Conservation (phyloP, 2,797 vertebrate genomes). For the Scleropages formosus region DNA sequence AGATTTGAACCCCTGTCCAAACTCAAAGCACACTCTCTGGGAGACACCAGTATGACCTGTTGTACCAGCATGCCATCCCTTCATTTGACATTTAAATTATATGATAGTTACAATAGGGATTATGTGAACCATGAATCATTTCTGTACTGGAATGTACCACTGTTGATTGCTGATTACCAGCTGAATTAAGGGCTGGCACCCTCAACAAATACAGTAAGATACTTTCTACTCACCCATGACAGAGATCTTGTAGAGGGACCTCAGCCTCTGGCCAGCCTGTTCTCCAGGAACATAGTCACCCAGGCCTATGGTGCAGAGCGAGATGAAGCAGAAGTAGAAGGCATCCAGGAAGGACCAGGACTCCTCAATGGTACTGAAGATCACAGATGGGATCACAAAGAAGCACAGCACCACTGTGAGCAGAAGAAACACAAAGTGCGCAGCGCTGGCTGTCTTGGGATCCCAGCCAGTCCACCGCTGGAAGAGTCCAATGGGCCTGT, state of each 20-base stretch:
- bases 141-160: too few relatives aligned
- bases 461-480: conserved; percentile 60
- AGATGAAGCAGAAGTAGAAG: conserved; percentile 90
- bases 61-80: too few relatives aligned
- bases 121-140: too few relatives aligned
- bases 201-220: too few relatives aligned
- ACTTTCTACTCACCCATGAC: conserved; percentile 76
- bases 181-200: too few relatives aligned
- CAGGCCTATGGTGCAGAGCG: conserved; percentile 86
- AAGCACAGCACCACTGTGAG: conserved; percentile 61
- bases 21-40: too few relatives aligned
- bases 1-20: too few relatives aligned
- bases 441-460: conserved; percentile 53
- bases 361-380: conserved; percentile 72
- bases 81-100: too few relatives aligned
- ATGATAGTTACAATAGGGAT: too few relatives aligned
- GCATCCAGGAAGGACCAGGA: conserved; percentile 83
- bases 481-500: conserved; percentile 62
- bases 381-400: conserved; percentile 72
- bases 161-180: too few relatives aligned
- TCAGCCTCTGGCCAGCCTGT: conserved; percentile 63
- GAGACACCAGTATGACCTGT: too few relatives aligned
- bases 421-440: conserved; percentile 72
- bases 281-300: conserved; percentile 82
- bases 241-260: conserved; percentile 77